Percentiles rank a stretch among this genome's conserved stretches.
These are phyloP conservation scores for Onychomys torridus DNA, from an alignment of 2,797 vertebrate species.

Conservation along the genomic window DNA sequence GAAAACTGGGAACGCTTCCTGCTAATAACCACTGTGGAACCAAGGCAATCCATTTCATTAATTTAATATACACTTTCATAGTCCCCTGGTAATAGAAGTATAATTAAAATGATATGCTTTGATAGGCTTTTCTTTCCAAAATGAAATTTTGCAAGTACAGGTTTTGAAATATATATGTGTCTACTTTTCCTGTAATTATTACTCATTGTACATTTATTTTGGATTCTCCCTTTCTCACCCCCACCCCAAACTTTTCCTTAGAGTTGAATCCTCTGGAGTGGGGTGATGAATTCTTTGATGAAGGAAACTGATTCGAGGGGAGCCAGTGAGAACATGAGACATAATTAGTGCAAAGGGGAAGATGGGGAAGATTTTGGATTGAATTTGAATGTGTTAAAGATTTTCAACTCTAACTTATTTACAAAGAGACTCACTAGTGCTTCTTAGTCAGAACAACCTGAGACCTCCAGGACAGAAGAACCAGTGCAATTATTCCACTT, in stretches of 20 bases:
- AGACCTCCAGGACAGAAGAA: not conserved
- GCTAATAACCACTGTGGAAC: conserved; percentile 89
- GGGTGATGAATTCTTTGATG: not conserved
- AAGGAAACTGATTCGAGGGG: not conserved
- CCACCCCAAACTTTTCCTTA: not conserved
- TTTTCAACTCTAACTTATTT: not conserved
- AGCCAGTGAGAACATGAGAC: not conserved
- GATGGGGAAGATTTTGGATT: not conserved
- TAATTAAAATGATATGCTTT: conserved; percentile 87
- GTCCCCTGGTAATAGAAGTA: conserved; percentile 82
- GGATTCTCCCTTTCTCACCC: not conserved
- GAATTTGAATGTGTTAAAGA: not conserved
- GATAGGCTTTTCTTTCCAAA: conserved; percentile 83
- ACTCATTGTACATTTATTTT: conserved; percentile 60
- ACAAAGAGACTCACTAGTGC: not conserved
- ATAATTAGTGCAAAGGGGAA: not conserved
- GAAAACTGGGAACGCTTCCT: conserved; percentile 90
- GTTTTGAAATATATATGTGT: conserved; percentile 62
- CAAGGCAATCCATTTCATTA: conserved; percentile 86
- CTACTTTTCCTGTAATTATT: conserved; percentile 67
- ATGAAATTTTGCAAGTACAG: conserved; percentile 81
- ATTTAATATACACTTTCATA: conserved; percentile 86
- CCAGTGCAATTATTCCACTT: too few species aligned
- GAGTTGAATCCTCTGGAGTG: not conserved
- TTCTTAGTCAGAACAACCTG: not conserved